Evolutionary conservation across 1,140 invertebrate genomes (phyloP).

Genomic region (Ceratosolen fusciceps): DNA sequence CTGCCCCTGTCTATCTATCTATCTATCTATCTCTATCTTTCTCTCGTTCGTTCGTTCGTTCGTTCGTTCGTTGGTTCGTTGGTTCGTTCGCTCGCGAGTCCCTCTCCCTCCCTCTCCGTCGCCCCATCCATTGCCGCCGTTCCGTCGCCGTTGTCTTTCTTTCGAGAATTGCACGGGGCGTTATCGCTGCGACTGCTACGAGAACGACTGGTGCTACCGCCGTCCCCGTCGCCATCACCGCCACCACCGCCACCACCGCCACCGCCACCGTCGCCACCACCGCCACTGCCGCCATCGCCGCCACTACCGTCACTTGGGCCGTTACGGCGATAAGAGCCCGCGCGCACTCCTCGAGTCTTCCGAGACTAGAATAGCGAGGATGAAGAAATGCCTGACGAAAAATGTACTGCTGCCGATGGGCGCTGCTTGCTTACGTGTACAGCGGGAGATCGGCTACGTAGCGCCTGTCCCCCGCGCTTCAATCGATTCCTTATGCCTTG

Average conservation of each 20-base stretch:
- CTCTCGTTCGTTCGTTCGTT: too few species aligned
- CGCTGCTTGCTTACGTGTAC: constrained; percentile 5
- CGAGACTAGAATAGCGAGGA: constrained; percentile 20
- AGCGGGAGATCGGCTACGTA: neutral
- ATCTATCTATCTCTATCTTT: too few species aligned
- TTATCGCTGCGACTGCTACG: constrained; percentile 11
- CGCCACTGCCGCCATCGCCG: neutral
- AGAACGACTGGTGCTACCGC: neutral
- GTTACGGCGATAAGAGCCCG: constrained; percentile 21
- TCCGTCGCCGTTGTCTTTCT: neutral
- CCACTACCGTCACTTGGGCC: constrained; percentile 1
- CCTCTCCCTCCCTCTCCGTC: neutral
- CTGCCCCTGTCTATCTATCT: too few species aligned
- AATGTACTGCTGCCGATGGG: constrained; percentile 17
- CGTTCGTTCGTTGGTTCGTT: too few species aligned
- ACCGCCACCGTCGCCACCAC: too few species aligned
- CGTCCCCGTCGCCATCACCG: neutral
- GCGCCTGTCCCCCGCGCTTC: neutral
- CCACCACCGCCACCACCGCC: too few species aligned
- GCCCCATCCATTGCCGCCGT: too few species aligned
- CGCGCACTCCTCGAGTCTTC: neutral
- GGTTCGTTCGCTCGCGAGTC: too few species aligned
- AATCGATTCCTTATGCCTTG: constrained; percentile 21
- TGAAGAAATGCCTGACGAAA: constrained; percentile 43
- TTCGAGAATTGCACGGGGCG: neutral